Percentiles rank a stretch among this genome's conserved stretches.
phyloP scores from a whole-genome alignment of 2,797 vertebrate genomes.

The Gallinago solitaria region DNA sequence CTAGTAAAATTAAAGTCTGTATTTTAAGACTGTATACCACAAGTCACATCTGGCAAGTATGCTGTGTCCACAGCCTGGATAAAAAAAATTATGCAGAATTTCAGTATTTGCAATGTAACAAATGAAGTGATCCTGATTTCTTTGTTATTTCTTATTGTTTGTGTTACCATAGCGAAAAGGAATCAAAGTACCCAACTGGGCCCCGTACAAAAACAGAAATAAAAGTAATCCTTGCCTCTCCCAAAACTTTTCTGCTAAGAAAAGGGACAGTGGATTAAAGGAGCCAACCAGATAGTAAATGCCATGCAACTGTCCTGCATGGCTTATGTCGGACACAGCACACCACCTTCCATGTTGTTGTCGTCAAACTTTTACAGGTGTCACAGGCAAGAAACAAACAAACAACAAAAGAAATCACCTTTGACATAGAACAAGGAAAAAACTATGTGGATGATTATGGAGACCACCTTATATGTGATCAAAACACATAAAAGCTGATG shows the following conservation, averaged over 20 bases:
- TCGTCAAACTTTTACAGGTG: neutral
- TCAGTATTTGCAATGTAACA: neutral
- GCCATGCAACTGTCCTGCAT: neutral
- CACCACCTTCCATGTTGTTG: neutral
- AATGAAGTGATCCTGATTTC: neutral
- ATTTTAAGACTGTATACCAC: neutral
- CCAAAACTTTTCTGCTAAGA: neutral
- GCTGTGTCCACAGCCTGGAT: neutral
- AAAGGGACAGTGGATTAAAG: neutral
- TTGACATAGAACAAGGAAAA: neutral
- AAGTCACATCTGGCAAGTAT: neutral
- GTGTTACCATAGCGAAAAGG: conserved; percentile 1
- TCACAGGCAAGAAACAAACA: neutral
- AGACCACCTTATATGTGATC: neutral
- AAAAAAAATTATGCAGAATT: neutral
- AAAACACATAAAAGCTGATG: neutral
- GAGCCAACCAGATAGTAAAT: neutral
- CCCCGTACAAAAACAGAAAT: neutral
- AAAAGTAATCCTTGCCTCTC: neutral
- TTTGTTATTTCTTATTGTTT: conserved; percentile 11
- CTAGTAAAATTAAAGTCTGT: neutral
- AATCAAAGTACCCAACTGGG: neutral
- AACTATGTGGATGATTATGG: neutral
- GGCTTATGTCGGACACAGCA: neutral
- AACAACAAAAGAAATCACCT: neutral